Evolutionary conservation across 2,888 invertebrate genomes (phyloP).

Genomic region (Philhelius pedissequus): DNA sequence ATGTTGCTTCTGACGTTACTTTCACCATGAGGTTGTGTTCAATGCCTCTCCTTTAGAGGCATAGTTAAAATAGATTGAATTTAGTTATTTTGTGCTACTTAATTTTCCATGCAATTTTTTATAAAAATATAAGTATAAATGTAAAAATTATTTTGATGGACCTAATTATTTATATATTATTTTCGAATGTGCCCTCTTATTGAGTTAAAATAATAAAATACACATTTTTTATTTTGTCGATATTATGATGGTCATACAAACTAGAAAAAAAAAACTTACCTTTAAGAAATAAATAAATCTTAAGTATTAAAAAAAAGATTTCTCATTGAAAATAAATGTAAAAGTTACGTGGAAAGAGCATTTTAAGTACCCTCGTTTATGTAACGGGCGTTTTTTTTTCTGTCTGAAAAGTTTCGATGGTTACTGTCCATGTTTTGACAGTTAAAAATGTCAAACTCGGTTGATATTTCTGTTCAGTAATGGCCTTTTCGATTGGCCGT

Average conservation of each 20-base stretch:
- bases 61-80: slow-evolving; percentile 1
- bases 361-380: too few relatives aligned
- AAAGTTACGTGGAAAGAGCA: neutral
- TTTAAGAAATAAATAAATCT: slow-evolving; percentile 51
- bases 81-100: neutral
- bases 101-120: slow-evolving; percentile 14
- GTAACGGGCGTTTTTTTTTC: too few relatives aligned
- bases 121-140: neutral
- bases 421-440: too few relatives aligned
- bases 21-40: neutral
- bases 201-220: slow-evolving; percentile 32
- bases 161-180: slow-evolving; percentile 15
- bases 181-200: slow-evolving; percentile 16
- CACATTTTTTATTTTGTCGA: slow-evolving; percentile 39
- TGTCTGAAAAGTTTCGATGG: too few relatives aligned
- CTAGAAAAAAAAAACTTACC: slow-evolving; percentile 36
- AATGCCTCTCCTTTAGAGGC: neutral
- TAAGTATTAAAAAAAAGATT: slow-evolving; percentile 42
- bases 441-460: too few relatives aligned
- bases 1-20: neutral
- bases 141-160: slow-evolving; percentile 15
- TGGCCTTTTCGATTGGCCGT: too few relatives aligned
- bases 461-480: too few relatives aligned
- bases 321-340: neutral
- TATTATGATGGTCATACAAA: slow-evolving; percentile 39